Evolutionary conservation across 2,888 invertebrate species (phyloP).

Genomic region (Tinea trinotella): DNA sequence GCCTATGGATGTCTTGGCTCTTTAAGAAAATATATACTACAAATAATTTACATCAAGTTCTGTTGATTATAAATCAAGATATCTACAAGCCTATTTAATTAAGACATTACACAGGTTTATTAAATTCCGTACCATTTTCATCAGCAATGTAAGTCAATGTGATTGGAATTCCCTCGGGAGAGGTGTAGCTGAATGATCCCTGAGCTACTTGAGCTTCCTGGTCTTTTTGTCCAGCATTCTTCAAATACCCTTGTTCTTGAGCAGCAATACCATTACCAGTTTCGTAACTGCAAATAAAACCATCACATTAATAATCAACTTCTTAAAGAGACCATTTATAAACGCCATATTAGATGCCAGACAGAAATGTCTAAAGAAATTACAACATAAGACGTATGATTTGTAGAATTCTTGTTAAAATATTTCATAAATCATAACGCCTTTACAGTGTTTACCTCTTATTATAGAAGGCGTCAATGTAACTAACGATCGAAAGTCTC

Average conservation of each 20-base stretch:
- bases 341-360: too few relatives aligned
- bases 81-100: too few relatives aligned
- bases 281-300: slow-evolving; percentile 71
- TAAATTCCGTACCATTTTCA: slow-evolving; percentile 72
- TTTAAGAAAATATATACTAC: too few relatives aligned
- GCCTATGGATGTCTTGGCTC: too few relatives aligned
- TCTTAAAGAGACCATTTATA: neutral
- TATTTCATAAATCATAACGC: slow-evolving; percentile 31
- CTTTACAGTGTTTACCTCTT: slow-evolving; percentile 19
- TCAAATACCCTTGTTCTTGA: slow-evolving; percentile 79
- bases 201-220: slow-evolving; percentile 77
- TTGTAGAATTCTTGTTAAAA: slow-evolving; percentile 21
- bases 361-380: neutral
- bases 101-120: neutral
- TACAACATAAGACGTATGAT: neutral
- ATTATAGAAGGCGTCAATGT: slow-evolving; percentile 24
- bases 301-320: neutral
- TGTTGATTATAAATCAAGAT: too few relatives aligned
- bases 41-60: too few relatives aligned
- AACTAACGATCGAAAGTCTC: slow-evolving; percentile 1
- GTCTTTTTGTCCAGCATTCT: slow-evolving; percentile 77
- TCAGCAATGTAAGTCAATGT: slow-evolving; percentile 78
- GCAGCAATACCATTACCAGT: slow-evolving; percentile 82
- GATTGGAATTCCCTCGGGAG: slow-evolving; percentile 80
- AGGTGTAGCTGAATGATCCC: slow-evolving; percentile 79